Evolutionary conservation across 2,797 vertebrate species (phyloP), one percentile per base, ranked within the genome.

Genomic region (Danio jaintianensis): DNA sequence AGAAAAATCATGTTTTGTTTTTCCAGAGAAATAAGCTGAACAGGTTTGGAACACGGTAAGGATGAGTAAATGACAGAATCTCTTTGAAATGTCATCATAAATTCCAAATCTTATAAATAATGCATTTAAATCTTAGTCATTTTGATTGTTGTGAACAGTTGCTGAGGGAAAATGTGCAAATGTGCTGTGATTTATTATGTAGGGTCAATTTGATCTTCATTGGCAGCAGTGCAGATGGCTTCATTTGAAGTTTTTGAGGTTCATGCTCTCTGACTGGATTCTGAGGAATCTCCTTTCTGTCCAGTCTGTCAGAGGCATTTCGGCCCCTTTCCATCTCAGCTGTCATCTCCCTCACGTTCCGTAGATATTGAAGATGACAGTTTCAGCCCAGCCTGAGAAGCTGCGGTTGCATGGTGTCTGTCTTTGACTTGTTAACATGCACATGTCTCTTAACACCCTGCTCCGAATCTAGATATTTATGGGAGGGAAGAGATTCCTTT

Each of bases 321-420:
- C 47, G 10, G 38, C 38, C 77, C 66, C 8, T 53, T 69, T 69
- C 76, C 53, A 61, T 78, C 76, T 78, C 53, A 70, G 76, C 76
- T 78, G 76, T 70, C 76, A 43, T 22, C n/a, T 29, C 43, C 77
- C 15, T 62, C 18, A 29, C 67, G 11, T 62, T 79, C 66, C 47
- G 22, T 6, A 18, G 67, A 79, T 70, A 79, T 70, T 62, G 18
- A 70, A 78, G 76, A 79, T 79, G 77, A 71, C 67, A 70, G 66
- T 70, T 66, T n/a, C 66, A 50, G 36, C 42, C 36, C 45, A 3
- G 56, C 67, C 76, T 45, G 2, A 79, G 56, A 71, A 78, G 40
- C 56, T 70, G 66, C 22, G 47, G 55, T 70, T 6, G n/a, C 55
- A 50, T 48, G 55, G 64, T 59, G 75, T 48, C 53, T 69, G 53